A percentile compares a stretch with the other conserved stretches of the same genome.
Conservation (phyloP, 2,888 invertebrate species). For the Periphyllus acericola region DNA sequence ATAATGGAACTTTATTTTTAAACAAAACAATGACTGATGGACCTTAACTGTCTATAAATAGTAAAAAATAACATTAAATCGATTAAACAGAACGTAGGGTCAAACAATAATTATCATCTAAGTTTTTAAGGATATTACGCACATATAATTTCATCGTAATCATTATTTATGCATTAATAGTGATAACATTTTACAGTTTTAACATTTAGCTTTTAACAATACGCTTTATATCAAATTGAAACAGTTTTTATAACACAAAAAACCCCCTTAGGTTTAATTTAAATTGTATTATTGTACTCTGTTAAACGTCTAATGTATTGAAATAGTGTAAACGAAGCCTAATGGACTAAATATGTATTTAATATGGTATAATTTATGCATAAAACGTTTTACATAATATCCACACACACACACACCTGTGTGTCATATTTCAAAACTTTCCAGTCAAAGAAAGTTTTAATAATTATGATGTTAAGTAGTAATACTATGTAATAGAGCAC, state of each 20-base stretch:
- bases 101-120: too few species aligned
- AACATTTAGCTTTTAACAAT: background rate
- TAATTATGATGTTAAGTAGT: background rate
- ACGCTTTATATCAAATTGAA: background rate
- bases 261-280: background rate
- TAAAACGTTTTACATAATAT: background rate
- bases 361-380: constrained; percentile 7
- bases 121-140: too few species aligned
- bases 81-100: too few species aligned
- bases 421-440: constrained; percentile 29
- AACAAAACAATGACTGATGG: too few species aligned
- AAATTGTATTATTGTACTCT: background rate
- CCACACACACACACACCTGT: background rate
- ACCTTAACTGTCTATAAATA: too few species aligned
- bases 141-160: too few species aligned
- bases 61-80: too few species aligned
- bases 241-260: background rate
- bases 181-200: background rate
- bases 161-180: too few species aligned
- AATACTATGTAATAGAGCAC: background rate
- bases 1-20: too few species aligned
- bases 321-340: background rate
- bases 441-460: constrained; percentile 6
- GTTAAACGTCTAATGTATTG: background rate
- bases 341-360: constrained; percentile 16